These are phyloP conservation scores for Oncorhynchus keta DNA, from an alignment of 2,113 vertebrate species.

Conservation along the genomic window DNA sequence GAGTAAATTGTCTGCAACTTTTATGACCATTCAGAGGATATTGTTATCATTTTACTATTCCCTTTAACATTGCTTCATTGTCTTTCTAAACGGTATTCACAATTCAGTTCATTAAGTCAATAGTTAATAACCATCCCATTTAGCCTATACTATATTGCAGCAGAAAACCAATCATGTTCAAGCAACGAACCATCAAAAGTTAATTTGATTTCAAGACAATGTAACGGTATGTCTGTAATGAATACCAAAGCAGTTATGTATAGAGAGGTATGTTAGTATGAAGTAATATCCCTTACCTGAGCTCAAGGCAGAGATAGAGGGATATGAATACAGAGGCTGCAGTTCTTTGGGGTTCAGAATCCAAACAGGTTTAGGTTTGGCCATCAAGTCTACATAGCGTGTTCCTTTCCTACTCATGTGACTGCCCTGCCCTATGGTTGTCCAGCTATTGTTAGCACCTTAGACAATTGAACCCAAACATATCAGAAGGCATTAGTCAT, in stretches of 20 bases:
- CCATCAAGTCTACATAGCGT: slow-evolving; percentile 65
- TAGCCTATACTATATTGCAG: background rate
- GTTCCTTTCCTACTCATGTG: slow-evolving; percentile 66
- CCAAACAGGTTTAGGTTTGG: slow-evolving; percentile 36
- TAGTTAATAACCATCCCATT: background rate
- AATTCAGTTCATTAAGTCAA: background rate
- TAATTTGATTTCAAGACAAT: background rate
- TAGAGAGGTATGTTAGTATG: background rate
- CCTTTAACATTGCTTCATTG: too few relatives aligned
- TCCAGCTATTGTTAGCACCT: slow-evolving; percentile 70
- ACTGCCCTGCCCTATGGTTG: slow-evolving; percentile 58
- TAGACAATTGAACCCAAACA: slow-evolving; percentile 19
- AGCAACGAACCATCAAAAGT: background rate
- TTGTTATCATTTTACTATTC: too few relatives aligned
- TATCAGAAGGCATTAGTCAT: background rate
- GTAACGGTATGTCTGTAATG: background rate
- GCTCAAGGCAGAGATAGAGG: slow-evolving; percentile 16
- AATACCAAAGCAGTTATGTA: background rate
- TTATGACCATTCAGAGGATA: too few relatives aligned
- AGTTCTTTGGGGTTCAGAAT: slow-evolving; percentile 45
- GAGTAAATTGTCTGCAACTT: too few relatives aligned
- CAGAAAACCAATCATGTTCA: background rate
- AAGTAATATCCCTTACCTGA: slow-evolving; percentile 56
- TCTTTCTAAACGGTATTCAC: too few relatives aligned
- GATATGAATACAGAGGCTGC: slow-evolving; percentile 26